A percentile compares a stretch with the other conserved stretches of the same genome.
Conservation (phyloP, 2,113 vertebrate species). For the Mesembrinibis cayennensis region DNA sequence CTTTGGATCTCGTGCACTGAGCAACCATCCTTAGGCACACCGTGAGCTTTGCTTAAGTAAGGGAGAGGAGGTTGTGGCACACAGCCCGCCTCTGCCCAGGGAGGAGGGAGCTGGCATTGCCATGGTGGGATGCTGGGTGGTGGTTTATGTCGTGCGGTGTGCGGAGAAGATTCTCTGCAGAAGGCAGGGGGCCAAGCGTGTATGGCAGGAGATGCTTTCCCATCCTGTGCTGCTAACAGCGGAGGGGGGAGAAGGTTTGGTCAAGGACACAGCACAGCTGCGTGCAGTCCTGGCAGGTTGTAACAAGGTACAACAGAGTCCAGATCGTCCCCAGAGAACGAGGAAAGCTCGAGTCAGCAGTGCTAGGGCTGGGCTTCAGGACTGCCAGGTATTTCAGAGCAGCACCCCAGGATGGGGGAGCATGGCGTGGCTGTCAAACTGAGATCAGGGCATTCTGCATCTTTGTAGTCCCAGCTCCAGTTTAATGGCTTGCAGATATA, state of each 20-base stretch:
- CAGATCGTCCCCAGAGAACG: neutral
- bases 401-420: neutral
- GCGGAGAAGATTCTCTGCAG: neutral
- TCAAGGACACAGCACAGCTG: neutral
- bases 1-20: neutral
- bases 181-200: neutral
- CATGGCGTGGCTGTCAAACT: neutral
- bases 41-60: neutral
- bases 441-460: neutral
- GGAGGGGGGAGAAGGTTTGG: neutral
- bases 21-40: fast-evolving
- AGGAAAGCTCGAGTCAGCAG: neutral
- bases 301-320: neutral
- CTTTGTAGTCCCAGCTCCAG: neutral
- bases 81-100: fast-evolving
- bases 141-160: neutral
- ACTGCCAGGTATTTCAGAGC: neutral
- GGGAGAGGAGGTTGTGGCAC: neutral
- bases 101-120: neutral
- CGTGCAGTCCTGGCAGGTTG: neutral
- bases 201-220: neutral
- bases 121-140: neutral
- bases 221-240: neutral
- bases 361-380: neutral
- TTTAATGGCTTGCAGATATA: neutral